Evolutionary conservation across 2,888 invertebrate genomes (phyloP).

Genomic region (Digitonthophagus gazella): DNA sequence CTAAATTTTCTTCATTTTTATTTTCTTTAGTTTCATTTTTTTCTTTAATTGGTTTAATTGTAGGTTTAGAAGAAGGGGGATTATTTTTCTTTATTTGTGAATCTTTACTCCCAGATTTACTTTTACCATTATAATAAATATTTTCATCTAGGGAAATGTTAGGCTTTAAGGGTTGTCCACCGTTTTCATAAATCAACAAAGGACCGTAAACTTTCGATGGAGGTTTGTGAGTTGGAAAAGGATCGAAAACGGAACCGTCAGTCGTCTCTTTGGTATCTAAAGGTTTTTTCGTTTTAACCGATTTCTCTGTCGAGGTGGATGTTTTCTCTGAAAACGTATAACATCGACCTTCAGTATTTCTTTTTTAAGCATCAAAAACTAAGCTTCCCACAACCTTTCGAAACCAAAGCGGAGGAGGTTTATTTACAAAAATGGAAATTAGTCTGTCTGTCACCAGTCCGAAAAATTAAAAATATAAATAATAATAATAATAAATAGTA

Average conservation of each 20-base stretch:
- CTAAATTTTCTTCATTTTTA: constrained; percentile 15
- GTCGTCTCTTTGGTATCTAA: constrained; percentile 32
- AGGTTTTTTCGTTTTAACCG: constrained; percentile 21
- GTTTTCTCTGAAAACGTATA: constrained; percentile 13
- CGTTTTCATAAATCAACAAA: constrained; percentile 44
- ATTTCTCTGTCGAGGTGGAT: constrained; percentile 1
- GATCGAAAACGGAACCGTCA: constrained; percentile 25
- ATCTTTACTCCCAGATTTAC: too few species aligned
- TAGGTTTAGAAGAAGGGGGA: too few species aligned
- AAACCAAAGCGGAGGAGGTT: constrained; percentile 27
- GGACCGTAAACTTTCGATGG: constrained; percentile 48
- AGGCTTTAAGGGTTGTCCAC: constrained; percentile 26
- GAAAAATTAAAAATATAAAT: not conserved
- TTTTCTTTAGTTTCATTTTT: constrained; percentile 16
- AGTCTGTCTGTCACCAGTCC: not conserved
- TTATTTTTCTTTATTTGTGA: too few species aligned
- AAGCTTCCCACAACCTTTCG: constrained; percentile 21
- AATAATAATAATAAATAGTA: not conserved
- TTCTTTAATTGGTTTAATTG: not conserved
- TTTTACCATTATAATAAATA: constrained; percentile 30
- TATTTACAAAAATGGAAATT: not conserved
- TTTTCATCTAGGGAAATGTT: constrained; percentile 34
- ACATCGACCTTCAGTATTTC: constrained; percentile 14
- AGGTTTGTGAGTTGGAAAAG: constrained; percentile 30
- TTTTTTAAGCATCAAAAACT: constrained; percentile 2